phyloP scores from a whole-genome alignment of 2,888 invertebrate genomes.

The Gari tellinella region DNA sequence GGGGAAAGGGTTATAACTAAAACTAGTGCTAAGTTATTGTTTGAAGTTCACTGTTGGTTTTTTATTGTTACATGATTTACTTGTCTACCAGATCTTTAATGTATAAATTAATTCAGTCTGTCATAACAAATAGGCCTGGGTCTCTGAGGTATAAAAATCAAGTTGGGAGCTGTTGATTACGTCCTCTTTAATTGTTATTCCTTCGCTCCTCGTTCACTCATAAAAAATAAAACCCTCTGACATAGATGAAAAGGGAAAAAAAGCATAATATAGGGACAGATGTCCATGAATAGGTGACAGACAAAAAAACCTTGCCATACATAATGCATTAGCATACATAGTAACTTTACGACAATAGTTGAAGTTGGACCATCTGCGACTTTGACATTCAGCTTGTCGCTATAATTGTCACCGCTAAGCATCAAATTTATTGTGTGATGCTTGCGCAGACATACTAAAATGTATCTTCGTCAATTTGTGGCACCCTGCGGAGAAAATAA shows the following conservation, averaged over 20 bases:
- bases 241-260: constrained; percentile 19
- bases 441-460: constrained; percentile 39
- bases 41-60: too few relatives aligned
- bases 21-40: too few relatives aligned
- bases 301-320: constrained; percentile 38
- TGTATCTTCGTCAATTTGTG: constrained; percentile 30
- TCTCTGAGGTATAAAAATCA: too few relatives aligned
- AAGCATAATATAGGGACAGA: constrained; percentile 56
- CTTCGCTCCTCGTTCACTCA: too few relatives aligned
- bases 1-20: too few relatives aligned
- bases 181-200: too few relatives aligned
- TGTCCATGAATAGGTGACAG: constrained; percentile 41
- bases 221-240: constrained; percentile 11
- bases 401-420: constrained; percentile 5
- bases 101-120: too few relatives aligned
- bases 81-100: too few relatives aligned
- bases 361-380: constrained; percentile 32
- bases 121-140: too few relatives aligned
- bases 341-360: constrained; percentile 36
- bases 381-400: constrained; percentile 36
- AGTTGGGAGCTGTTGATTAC: too few relatives aligned
- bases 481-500: constrained; percentile 58
- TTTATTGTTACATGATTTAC: too few relatives aligned
- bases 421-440: constrained; percentile 19
- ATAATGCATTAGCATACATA: constrained; percentile 53